These are phyloP conservation scores for Pelochelys cantorii DNA, from an alignment of 2,797 vertebrate genomes.

Conservation along the genomic window DNA sequence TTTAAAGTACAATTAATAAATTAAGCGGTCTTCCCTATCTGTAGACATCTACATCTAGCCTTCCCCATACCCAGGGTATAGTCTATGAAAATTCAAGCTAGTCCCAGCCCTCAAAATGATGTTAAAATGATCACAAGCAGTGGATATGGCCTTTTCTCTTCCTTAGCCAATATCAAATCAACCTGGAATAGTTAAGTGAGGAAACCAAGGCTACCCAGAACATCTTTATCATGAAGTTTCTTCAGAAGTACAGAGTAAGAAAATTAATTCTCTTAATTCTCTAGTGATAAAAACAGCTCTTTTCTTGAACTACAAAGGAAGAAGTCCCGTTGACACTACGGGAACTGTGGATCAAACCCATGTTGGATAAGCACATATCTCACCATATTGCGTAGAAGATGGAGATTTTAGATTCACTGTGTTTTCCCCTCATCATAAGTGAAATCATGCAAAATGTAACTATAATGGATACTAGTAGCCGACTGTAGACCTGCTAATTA, in stretches of 20 bases:
- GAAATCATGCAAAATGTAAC: slow-evolving; percentile 50
- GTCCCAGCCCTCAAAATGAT: background rate
- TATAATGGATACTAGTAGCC: background rate
- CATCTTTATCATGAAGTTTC: no score
- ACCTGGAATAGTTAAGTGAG: background rate
- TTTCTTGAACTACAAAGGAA: background rate
- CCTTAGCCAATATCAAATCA: no score
- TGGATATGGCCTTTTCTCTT: no score
- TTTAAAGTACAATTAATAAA: background rate
- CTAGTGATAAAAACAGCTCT: background rate
- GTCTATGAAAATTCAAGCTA: background rate
- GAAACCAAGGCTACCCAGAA: background rate
- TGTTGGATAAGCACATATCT: background rate
- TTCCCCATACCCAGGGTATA: background rate
- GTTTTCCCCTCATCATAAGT: slow-evolving; percentile 34
- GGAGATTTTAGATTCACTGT: background rate
- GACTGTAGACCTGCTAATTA: slow-evolving; percentile 35
- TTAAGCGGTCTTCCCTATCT: background rate
- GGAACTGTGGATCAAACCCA: rapidly evolving
- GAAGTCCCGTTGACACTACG: background rate
- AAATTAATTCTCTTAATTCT: background rate
- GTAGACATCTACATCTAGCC: background rate
- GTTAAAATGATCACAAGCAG: background rate
- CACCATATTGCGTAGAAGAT: background rate
- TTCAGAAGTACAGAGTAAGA: no score